Evolutionary conservation across 2,113 vertebrate genomes (phyloP), one percentile per base, ranked within the genome.

Genomic region (Psilopsiagon aurifrons): DNA sequence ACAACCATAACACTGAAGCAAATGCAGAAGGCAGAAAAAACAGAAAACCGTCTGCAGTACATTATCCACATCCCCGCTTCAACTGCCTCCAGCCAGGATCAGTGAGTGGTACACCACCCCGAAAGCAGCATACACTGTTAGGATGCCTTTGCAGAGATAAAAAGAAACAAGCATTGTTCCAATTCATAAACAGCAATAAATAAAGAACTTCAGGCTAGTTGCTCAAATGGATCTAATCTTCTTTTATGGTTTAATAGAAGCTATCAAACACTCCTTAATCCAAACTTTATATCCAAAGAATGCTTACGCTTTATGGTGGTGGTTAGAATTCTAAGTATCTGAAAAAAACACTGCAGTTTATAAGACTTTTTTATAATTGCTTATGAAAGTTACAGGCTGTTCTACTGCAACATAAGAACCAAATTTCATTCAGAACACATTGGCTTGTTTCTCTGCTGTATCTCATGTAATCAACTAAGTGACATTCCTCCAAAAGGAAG

Each of bases 111-210:
- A 52, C 15, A 91, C 57, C 77, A 79, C 27, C 74, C 57, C 29
- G 29, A 75, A 57, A 78, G 66, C 55, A 94, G 41, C 35, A 74
- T 2, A 35, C 67, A 74, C 33, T 51, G 8, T 22, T 46, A 13
- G 6, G 71, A 81, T 75, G 73, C 60, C 57, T 92, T 82, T 59
- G 33, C 55, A 84, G 71, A 89, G 41, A 54, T 24, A 55, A 0
- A n/a, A 20, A 19, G 74, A 83, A 84, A 27, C 0, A 0, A 88
- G 41, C 1, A 0, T 25, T 5, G 6, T 37, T 78, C 60, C 16
- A 27, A 81, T 62, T 51, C 29, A 27, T 63, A 52, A 83, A 75
- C 3, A 78, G 39, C 13, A 77, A 57, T 27, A 77, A 79, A 16
- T 86, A 57, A 41, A 81, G 23, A 51, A 59, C 73, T 78, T 54